Percentiles rank a stretch among this genome's conserved stretches.
These are phyloP conservation scores for Machimus atricapillus DNA, from an alignment of 2,888 invertebrate genomes.

Conservation along the genomic window DNA sequence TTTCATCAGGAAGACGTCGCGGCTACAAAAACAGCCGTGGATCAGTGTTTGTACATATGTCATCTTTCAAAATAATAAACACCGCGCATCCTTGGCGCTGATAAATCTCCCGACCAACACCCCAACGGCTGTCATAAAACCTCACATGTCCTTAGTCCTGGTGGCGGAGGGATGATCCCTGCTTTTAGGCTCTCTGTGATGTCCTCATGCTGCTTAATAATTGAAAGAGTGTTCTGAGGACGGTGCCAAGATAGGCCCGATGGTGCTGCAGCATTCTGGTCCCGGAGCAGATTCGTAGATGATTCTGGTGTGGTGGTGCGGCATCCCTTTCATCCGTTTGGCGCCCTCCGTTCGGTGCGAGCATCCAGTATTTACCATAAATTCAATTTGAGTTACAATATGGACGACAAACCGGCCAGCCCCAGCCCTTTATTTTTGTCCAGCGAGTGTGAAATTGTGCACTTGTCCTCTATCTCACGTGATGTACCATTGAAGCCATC, in stretches of 20 bases:
- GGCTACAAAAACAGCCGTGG: not conserved
- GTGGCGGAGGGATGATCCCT: constrained; percentile 24
- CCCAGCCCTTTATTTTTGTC: constrained; percentile 47
- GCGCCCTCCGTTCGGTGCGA: not conserved
- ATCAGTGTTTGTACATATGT: constrained; percentile 45
- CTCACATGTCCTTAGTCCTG: constrained; percentile 6
- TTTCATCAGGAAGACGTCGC: not conserved
- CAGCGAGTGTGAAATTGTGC: constrained; percentile 49
- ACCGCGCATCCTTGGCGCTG: not conserved
- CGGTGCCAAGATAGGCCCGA: not conserved
- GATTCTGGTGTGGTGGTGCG: not conserved
- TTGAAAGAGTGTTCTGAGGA: constrained; percentile 14
- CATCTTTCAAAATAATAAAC: constrained; percentile 47
- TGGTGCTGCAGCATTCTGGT: not conserved
- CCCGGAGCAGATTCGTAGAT: not conserved
- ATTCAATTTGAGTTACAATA: constrained; percentile 48
- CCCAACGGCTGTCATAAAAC: not conserved
- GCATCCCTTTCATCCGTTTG: constrained; percentile 27
- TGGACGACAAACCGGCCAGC: constrained; percentile 42
- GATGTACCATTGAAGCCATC: constrained; percentile 9
- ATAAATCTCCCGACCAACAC: not conserved
- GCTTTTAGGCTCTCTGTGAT: not conserved
- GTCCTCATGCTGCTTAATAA: constrained; percentile 19
- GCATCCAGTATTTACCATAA: constrained; percentile 46
- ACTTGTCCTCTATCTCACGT: constrained; percentile 45